Base-by-base conservation (phyloP, 2,113 vertebrate species). In the Coreoperca whiteheadi region DNA sequence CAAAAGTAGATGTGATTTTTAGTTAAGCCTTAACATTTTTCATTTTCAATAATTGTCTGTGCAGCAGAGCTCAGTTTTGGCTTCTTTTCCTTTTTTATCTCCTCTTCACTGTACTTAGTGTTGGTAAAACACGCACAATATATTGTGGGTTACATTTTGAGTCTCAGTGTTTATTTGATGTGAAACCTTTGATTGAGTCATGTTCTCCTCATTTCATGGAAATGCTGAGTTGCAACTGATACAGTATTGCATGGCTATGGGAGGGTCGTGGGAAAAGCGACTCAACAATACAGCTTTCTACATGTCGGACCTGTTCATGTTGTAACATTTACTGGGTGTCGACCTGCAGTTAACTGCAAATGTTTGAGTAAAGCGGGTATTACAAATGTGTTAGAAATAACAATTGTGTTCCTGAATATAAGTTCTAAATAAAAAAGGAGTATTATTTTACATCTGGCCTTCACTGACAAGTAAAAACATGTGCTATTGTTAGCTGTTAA, bases 261-360 rank as follows among this genome's bases (percentile, higher is more conserved):
- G 86, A 87, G 78, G 77, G 60, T 79, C 79, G 65, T 93, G 90
- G 93, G 89, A 93, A 93, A 88, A 56, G 53, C 46, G 37, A 15
- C 72, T 54, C 48, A 21, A 68, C 81, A 75, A 68, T 61, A 25
- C 39, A 4, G 77, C 74, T 84, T 75, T 82, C 81, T 74, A 83
- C 85, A 80, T 72, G 88, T 80, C 63, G 7, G 67, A 87, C 68
- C 81, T 82, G 81, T 89, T 88, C 21, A 8, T 78, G 77, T 91
- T 82, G 90, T 81, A 74, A 93, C 86, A 83, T 77, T 61, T 20
- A 51, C 66, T 83, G 89, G 90, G 86, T 91, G 88, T 88, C 23
- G 71, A 77, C 88, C 78, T 54, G 30, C 79, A 53, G 67, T 48
- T 56, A 61, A 54, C 57, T 16, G 74, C 32, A 69, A 69, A 34